Conservation (phyloP, 2,113 vertebrate species). For the Galemys pyrenaicus region DNA sequence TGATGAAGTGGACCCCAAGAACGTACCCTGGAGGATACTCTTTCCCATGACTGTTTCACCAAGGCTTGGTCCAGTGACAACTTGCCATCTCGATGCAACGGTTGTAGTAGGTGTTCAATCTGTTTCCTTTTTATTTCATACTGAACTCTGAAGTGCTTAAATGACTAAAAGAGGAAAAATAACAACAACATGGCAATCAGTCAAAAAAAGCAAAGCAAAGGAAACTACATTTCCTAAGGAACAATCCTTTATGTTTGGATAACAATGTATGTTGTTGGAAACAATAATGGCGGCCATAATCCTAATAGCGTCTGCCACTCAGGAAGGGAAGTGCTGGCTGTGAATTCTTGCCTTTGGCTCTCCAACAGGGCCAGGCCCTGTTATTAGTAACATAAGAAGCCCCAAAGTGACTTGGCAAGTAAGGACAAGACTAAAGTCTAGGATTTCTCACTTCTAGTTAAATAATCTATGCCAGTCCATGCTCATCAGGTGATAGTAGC, state of each 20-base stretch:
- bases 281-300: background rate
- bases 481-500: background rate
- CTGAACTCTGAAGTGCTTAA: constrained; percentile 94
- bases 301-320: background rate
- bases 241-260: background rate
- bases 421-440: background rate
- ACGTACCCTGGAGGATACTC: constrained; percentile 92
- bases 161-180: constrained; percentile 87
- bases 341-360: background rate
- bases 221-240: constrained; percentile 30
- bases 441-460: background rate
- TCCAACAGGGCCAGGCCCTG: fast-evolving
- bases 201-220: constrained; percentile 44
- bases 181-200: constrained; percentile 2
- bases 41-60: constrained; percentile 96
- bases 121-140: constrained; percentile 96
- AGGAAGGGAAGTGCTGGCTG: background rate
- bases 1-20: background rate
- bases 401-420: background rate
- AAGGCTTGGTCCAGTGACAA: constrained; percentile 96
- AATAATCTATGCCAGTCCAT: background rate
- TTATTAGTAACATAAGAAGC: background rate
- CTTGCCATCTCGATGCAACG: constrained; percentile 92
- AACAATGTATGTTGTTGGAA: background rate
- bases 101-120: constrained; percentile 90